These are phyloP conservation scores for Chrysolina oricalcia DNA, from an alignment of 2,888 invertebrate species.

Conservation along the genomic window DNA sequence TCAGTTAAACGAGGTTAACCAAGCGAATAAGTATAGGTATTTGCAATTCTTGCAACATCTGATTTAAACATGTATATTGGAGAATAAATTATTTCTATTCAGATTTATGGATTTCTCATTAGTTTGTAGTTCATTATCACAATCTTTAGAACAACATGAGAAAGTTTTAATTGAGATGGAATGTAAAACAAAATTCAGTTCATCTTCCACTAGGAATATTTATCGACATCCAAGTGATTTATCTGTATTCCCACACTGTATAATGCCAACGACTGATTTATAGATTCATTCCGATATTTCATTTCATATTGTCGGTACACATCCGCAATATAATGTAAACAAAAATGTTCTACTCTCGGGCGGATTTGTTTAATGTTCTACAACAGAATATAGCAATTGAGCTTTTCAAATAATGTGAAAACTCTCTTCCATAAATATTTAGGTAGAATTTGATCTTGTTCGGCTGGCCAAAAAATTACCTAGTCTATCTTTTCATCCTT, in stretches of 20 bases:
- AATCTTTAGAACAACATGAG: too few relatives aligned
- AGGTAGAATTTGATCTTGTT: not conserved
- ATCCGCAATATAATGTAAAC: not conserved
- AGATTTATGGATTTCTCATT: too few relatives aligned
- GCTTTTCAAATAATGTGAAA: not conserved
- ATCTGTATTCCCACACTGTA: not conserved
- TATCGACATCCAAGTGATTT: not conserved
- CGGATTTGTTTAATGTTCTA: not conserved
- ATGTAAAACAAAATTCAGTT: too few relatives aligned
- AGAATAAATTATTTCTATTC: too few relatives aligned
- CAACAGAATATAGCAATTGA: not conserved
- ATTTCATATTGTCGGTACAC: not conserved
- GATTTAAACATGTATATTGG: too few relatives aligned
- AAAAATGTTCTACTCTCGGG: not conserved
- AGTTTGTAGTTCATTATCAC: too few relatives aligned
- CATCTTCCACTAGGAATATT: not conserved
- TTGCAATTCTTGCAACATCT: too few relatives aligned
- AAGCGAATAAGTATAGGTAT: too few relatives aligned
- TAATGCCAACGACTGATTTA: not conserved
- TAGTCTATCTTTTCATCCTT: too few relatives aligned
- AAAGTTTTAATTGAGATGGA: too few relatives aligned
- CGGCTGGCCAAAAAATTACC: not conserved
- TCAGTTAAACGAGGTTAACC: too few relatives aligned
- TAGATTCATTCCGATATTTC: constrained; percentile 1
- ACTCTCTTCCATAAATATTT: not conserved